These are phyloP conservation scores for Caenorhabditis sp. DNA, from an alignment of 2,888 invertebrate species.

Conservation along the genomic window DNA sequence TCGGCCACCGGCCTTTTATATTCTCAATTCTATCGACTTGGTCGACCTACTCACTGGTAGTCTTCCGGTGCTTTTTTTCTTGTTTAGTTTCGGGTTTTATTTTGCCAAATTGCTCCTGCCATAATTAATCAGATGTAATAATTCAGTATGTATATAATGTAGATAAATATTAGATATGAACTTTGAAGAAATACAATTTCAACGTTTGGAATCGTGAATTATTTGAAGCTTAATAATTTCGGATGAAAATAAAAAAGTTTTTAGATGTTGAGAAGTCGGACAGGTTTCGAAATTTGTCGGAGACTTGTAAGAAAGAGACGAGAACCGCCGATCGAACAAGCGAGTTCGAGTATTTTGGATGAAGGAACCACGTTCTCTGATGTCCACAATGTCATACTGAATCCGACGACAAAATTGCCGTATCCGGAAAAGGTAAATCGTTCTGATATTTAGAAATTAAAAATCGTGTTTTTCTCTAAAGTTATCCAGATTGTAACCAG, in stretches of 20 bases:
- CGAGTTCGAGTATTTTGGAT: constrained; percentile 38
- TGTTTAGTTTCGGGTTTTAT: constrained; percentile 3
- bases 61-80: not conserved
- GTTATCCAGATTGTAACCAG: too few relatives aligned
- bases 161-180: not conserved
- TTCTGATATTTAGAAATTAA: not conserved
- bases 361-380: constrained; percentile 63
- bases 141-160: not conserved
- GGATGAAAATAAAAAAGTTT: not conserved
- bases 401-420: constrained; percentile 59
- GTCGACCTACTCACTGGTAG: constrained; percentile 36
- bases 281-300: not conserved
- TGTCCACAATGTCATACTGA: constrained; percentile 61
- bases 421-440: constrained; percentile 52
- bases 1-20: constrained; percentile 73
- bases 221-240: not conserved
- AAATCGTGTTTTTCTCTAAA: too few relatives aligned
- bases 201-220: not conserved
- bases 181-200: not conserved
- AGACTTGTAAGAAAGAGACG: not conserved
- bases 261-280: not conserved
- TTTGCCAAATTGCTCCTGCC: constrained; percentile 7
- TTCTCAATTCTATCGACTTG: constrained; percentile 71
- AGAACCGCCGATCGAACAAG: not conserved
- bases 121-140: constrained; percentile 1